A percentile compares a stretch with the other conserved stretches of the same genome.
These are phyloP conservation scores for Sigmodon hispidus DNA, from an alignment of 2,113 vertebrate species.

Conservation along the genomic window DNA sequence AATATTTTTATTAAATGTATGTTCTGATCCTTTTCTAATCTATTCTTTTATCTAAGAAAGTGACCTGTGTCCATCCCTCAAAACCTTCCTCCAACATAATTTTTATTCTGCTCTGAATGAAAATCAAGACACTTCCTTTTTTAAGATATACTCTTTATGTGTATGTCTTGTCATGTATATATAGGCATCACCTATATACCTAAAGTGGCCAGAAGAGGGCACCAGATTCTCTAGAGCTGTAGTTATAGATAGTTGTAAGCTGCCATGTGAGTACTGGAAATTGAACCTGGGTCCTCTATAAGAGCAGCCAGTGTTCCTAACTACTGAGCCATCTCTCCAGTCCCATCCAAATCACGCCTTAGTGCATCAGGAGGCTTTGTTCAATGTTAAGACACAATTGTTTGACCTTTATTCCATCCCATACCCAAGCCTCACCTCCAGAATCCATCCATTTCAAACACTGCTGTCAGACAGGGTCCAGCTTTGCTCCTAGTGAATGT, in stretches of 20 bases:
- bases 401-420: not conserved
- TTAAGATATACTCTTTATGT: not conserved
- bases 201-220: not conserved
- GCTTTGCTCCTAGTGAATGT: not conserved
- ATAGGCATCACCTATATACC: not conserved
- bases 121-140: not conserved
- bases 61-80: not conserved
- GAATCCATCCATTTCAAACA: not conserved
- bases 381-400: slow-evolving; percentile 9
- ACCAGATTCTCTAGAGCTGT: not conserved
- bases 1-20: not conserved
- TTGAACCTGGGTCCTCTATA: not conserved
- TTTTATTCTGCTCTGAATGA: not conserved
- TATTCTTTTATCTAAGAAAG: not conserved
- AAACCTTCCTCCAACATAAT: slow-evolving; percentile 14
- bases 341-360: not conserved
- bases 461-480: not conserved
- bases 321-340: not conserved
- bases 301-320: not conserved
- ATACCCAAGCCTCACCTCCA: not conserved
- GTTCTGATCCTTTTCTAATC: slow-evolving; percentile 24
- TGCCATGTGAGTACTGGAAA: not conserved
- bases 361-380: not conserved
- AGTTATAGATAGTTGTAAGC: not conserved
- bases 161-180: not conserved